Conservation (phyloP, 2,888 invertebrate genomes). For the Leucophenga maculata region DNA sequence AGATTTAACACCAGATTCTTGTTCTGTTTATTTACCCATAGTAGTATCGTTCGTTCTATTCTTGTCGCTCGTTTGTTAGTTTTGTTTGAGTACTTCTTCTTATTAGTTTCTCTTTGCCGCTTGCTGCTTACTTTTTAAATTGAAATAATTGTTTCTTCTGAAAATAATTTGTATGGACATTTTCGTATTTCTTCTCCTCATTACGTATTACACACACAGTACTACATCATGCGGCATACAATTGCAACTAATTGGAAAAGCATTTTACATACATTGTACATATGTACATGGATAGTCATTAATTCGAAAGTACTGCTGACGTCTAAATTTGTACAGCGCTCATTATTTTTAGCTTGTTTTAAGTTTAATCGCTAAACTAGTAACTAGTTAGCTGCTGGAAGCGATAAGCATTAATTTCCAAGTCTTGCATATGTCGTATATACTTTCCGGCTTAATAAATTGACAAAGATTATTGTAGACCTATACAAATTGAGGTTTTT, state of each 20-base stretch:
- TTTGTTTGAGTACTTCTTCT: neutral
- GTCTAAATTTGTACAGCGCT: too few species aligned
- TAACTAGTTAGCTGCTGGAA: neutral
- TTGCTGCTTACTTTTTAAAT: neutral
- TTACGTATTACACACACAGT: too few species aligned
- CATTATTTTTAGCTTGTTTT: too few species aligned
- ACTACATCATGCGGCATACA: too few species aligned
- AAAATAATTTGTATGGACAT: neutral
- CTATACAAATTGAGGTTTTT: too few species aligned
- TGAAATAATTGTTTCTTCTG: constrained; percentile 17
- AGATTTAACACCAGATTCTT: constrained; percentile 41
- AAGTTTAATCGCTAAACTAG: neutral
- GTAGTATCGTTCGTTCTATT: constrained; percentile 1
- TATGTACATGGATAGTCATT: too few species aligned
- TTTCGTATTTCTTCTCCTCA: too few species aligned
- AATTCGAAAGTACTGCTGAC: too few species aligned
- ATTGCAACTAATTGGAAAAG: too few species aligned
- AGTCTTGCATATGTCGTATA: constrained; percentile 6
- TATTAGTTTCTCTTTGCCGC: neutral
- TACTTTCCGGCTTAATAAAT: too few species aligned
- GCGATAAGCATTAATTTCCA: constrained; percentile 5
- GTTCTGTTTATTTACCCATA: constrained; percentile 14
- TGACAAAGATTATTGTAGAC: too few species aligned
- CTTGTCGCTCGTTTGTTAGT: constrained; percentile 14
- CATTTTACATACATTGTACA: too few species aligned